Percentiles rank a stretch among this genome's conserved stretches.
Evolutionary conservation across 2,888 invertebrate species (phyloP).

Genomic region (Drosophila recens): DNA sequence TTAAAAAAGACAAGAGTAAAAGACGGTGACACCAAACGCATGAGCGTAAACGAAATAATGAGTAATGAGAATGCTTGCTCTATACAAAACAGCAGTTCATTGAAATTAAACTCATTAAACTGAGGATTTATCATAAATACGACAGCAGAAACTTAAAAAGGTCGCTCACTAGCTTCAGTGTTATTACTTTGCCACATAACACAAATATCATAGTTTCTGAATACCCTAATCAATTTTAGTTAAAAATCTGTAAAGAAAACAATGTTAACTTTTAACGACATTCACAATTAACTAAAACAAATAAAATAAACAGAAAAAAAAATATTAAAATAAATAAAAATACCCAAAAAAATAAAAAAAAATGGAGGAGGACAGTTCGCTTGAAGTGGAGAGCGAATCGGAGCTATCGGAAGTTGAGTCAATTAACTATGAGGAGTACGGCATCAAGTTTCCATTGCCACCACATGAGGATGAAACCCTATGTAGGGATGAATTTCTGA

Average conservation of each 20-base stretch:
- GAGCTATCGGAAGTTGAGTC: background rate
- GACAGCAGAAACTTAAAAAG: too few species aligned
- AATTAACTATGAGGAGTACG: background rate
- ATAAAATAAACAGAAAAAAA: background rate
- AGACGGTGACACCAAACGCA: too few species aligned
- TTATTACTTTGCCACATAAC: too few species aligned
- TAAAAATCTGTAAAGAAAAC: background rate
- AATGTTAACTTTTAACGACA: background rate
- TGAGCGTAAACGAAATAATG: too few species aligned
- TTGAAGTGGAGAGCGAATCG: background rate
- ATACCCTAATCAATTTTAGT: background rate
- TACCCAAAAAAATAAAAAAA: background rate
- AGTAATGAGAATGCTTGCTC: too few species aligned
- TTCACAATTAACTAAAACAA: background rate
- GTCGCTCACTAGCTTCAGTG: too few species aligned
- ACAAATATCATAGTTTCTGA: too few species aligned
- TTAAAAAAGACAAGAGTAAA: too few species aligned
- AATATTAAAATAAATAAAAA: background rate
- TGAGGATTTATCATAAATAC: too few species aligned
- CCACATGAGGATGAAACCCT: conserved; percentile 29
- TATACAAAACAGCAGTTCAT: too few species aligned
- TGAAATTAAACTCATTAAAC: too few species aligned
- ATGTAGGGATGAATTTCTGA: conserved; percentile 47
- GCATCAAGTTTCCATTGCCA: conserved; percentile 39
- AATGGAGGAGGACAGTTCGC: background rate